phyloP scores from a whole-genome alignment of 2,113 vertebrate species.

The Etheostoma cragini region DNA sequence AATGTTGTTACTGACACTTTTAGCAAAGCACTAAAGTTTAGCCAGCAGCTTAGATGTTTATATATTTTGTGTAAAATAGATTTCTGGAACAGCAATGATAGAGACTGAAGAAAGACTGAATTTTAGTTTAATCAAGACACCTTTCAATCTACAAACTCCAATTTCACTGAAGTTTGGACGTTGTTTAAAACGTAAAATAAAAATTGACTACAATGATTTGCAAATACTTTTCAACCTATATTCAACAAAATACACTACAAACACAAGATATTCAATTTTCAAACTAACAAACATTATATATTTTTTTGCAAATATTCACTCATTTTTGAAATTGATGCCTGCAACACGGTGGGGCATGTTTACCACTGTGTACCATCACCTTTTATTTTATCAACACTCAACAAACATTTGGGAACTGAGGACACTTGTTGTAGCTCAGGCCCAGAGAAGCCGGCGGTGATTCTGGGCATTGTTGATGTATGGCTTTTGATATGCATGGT shows the following conservation, averaged over 20 bases:
- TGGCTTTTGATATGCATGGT: no score
- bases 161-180: not conserved
- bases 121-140: not conserved
- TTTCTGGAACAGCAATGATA: not conserved
- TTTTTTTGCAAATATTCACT: no score
- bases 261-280: no score
- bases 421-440: no score
- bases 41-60: not conserved
- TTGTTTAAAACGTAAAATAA: no score
- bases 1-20: not conserved
- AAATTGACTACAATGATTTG: no score
- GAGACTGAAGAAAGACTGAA: not conserved
- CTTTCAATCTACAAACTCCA: not conserved
- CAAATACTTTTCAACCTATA: no score
- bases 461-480: no score
- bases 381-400: not conserved
- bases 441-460: no score
- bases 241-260: no score
- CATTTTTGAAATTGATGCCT: no score
- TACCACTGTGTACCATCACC: not conserved
- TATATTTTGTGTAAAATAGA: not conserved
- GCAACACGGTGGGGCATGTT: not conserved
- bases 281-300: no score
- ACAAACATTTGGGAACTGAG: not conserved
- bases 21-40: not conserved